Percentiles rank a stretch among this genome's conserved stretches.
Conservation (phyloP, 2,888 invertebrate genomes). For the Pammene aurita region DNA sequence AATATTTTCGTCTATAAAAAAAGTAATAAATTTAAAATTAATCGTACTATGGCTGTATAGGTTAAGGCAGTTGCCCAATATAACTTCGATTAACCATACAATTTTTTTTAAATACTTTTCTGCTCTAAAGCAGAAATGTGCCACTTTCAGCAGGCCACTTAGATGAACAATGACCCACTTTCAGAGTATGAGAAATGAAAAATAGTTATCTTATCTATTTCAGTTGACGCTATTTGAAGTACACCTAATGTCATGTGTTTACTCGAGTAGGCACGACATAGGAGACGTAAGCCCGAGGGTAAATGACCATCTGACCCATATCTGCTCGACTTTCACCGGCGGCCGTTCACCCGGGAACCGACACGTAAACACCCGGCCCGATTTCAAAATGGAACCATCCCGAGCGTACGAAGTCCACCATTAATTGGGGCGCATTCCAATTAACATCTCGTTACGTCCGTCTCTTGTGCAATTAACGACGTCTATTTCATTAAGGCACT, state of each 20-base stretch:
- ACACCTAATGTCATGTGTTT: constrained; percentile 21
- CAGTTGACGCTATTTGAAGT: constrained; percentile 18
- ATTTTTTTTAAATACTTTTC: too few relatives aligned
- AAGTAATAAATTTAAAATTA: too few relatives aligned
- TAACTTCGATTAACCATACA: too few relatives aligned
- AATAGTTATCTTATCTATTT: too few relatives aligned
- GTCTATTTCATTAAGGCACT: constrained; percentile 51
- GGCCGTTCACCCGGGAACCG: constrained; percentile 80
- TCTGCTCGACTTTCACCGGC: constrained; percentile 76
- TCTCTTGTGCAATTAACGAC: constrained; percentile 77
- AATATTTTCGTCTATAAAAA: too few relatives aligned
- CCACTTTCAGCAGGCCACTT: too few relatives aligned
- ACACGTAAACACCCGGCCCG: constrained; percentile 72
- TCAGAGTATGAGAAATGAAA: too few relatives aligned
- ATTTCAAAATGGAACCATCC: constrained; percentile 73
- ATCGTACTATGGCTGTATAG: too few relatives aligned
- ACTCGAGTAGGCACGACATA: constrained; percentile 35
- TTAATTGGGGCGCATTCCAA: constrained; percentile 82
- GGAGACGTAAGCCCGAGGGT: constrained; percentile 69
- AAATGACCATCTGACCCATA: constrained; percentile 82
- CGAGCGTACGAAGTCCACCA: constrained; percentile 64
- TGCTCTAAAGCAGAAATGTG: too few relatives aligned
- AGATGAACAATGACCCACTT: too few relatives aligned
- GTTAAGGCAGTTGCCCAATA: too few relatives aligned
- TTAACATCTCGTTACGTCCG: constrained; percentile 73